Percentiles rank a stretch among this genome's conserved stretches.
Evolutionary conservation across 2,888 invertebrate genomes (phyloP).

Genomic region (Pyrocoelia pectoralis): DNA sequence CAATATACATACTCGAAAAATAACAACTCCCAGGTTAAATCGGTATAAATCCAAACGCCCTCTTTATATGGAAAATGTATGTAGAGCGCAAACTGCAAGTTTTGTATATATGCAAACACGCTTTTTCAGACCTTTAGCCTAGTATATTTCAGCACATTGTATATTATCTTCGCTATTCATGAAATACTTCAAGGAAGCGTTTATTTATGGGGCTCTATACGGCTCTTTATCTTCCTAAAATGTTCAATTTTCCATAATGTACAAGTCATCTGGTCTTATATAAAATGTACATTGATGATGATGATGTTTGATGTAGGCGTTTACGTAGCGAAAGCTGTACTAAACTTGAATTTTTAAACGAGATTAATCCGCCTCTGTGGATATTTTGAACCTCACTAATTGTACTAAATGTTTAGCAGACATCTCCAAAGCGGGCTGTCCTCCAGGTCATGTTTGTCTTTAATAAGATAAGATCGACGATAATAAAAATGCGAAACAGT

Average conservation of each 20-base stretch:
- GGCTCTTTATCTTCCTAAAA: not conserved
- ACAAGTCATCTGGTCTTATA: not conserved
- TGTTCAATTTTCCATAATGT: conserved; percentile 6
- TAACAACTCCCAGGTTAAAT: conserved; percentile 26
- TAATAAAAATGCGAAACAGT: conserved; percentile 21
- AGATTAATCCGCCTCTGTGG: not conserved
- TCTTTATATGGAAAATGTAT: conserved; percentile 39
- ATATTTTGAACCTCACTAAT: conserved; percentile 4
- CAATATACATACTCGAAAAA: conserved; percentile 20
- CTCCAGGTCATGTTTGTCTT: conserved; percentile 13
- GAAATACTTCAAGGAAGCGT: conserved; percentile 20
- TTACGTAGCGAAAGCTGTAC: not conserved
- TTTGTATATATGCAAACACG: conserved; percentile 35
- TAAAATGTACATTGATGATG: conserved; percentile 1
- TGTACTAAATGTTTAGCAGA: conserved; percentile 16
- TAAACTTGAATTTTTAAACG: not conserved
- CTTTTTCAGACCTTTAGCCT: conserved; percentile 24
- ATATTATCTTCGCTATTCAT: conserved; percentile 31
- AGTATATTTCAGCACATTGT: conserved; percentile 26
- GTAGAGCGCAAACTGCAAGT: conserved; percentile 32
- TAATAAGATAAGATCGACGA: conserved; percentile 14
- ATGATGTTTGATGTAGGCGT: not conserved
- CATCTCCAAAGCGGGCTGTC: conserved; percentile 20
- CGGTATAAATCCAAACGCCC: conserved; percentile 31
- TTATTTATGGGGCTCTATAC: conserved; percentile 17